Base-by-base conservation (phyloP, 2,113 vertebrate genomes). In the Gorsachius goisagi region DNA sequence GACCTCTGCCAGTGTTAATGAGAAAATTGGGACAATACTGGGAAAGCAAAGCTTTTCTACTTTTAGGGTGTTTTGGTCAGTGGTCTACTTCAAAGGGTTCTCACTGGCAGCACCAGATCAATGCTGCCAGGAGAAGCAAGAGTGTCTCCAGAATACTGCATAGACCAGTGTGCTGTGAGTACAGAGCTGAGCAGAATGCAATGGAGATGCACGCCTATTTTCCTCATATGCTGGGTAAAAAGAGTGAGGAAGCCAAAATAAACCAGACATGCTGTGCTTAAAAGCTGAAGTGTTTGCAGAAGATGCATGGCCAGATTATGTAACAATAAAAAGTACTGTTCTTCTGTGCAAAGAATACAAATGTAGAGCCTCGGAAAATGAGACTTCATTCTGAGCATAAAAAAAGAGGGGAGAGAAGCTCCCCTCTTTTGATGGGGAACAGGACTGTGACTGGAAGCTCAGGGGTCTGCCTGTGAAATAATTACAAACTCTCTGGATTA, bases 171-270 rank as follows among this genome's bases (percentile, higher is more conserved):
- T 72, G 19, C 24, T 68, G 44, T 81, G 39, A 72, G 93, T 69
- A 69, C 6, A 67, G 50, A 90, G 24, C 20, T 64, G 66, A 82
- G 60, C 49, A 78, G 35, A 53, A 32, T 8, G 10, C 72, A 89
- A 17, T 41, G 35, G 56, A 86, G 58, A 75, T 62, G 28, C 47
- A 52, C 5, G 28, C 66, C 68, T 89, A 52, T 80, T 94, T 93
- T 93, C 72, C 60, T 72, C 26, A 39, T 81, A 66, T 10, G 33
- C 50, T 76, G 83, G 44, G 58, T 67, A 64, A 60, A 95, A 88
- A 59, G 44, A 64, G 59, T 74, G 67, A 72, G 27, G 24, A 95
- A 81, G 88, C 93, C 96, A 96, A 96, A 96, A 86, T 50, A 96
- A 94, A 94, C 60, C 28, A 96, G 83, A 79, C 73, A 87, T 69